Evolutionary conservation across 2,113 vertebrate genomes (phyloP), one percentile per base, ranked within the genome.

Genomic region (Triplophysa siluroides): DNA sequence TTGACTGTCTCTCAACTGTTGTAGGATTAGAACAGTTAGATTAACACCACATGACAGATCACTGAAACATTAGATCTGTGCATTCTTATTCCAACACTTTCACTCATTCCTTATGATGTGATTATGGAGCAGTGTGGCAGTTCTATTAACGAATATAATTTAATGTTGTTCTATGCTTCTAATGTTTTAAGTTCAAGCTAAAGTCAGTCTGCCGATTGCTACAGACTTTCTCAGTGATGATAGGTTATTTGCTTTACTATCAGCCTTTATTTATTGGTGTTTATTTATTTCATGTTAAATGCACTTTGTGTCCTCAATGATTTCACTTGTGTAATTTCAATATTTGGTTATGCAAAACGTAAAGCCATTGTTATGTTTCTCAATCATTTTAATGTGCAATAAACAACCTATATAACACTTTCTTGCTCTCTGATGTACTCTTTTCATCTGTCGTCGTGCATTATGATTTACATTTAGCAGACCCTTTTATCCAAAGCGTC

Each of bases 331-430:
- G 54, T 68, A 1, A 87, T 89, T 45, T 65, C 78, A 83, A 85
- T 78, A 77, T 80, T 87, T 1, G 85, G 86, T 87, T 82, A 86
- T 87, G 11, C 76, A 84, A 86, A 86, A 89, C 84, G 86, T 86
- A 83, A 76, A 78, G 23, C 43, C 45, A 82, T 38, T 81, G 81
- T 81, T 47, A 84, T 70, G 66, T 63, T 82, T 43, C 83, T 87
- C n/a, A 38, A 70, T 83, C 5, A 82, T 86, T 86, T 79, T 64
- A 78, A 52, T 85, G 88, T 92, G 79, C 86, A 92, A 92, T 92
- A 90, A 92, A 92, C 45, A 38, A 78, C 58, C 29, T 12, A 33
- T 68, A 11, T 54, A 8, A 80, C 19, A 38, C 38, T 24, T 47
- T 21, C 12, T 23, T 74, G 62, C 23, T 47, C 33, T 19, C 2